phyloP scores from a whole-genome alignment of 2,113 vertebrate species.

The Electrona antarctica region DNA sequence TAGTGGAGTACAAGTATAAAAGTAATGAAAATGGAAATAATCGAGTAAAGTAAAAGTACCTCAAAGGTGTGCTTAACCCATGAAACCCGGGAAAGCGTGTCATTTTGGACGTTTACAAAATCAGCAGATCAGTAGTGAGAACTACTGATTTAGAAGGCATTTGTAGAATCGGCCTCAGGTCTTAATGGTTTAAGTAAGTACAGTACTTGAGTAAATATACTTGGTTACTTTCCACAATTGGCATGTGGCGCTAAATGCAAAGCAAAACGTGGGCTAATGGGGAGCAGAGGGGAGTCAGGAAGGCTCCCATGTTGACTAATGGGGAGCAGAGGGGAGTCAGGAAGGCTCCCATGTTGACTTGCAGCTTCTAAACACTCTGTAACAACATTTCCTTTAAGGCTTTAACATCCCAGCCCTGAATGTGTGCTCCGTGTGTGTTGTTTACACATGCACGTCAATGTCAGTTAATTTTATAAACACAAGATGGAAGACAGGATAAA shows the following conservation, averaged over 20 bases:
- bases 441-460: background rate
- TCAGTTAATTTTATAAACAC: no score
- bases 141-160: no score
- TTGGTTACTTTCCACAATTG: background rate
- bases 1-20: no score
- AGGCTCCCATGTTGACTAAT: background rate
- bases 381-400: constrained; percentile 11
- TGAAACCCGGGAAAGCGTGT: no score
- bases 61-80: no score
- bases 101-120: no score
- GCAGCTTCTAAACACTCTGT: constrained; percentile 16
- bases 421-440: background rate
- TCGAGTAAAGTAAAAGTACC: no score
- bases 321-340: constrained; percentile 21
- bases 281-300: constrained; percentile 20
- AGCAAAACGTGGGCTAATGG: constrained; percentile 21
- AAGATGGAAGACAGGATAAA: background rate
- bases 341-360: constrained; percentile 23
- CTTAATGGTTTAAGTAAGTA: no score
- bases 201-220: no score
- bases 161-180: no score
- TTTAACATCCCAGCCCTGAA: background rate
- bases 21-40: no score
- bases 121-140: no score
- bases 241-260: constrained; percentile 25